phyloP scores from a whole-genome alignment of 2,113 vertebrate genomes.

The Saimiri boliviensis region DNA sequence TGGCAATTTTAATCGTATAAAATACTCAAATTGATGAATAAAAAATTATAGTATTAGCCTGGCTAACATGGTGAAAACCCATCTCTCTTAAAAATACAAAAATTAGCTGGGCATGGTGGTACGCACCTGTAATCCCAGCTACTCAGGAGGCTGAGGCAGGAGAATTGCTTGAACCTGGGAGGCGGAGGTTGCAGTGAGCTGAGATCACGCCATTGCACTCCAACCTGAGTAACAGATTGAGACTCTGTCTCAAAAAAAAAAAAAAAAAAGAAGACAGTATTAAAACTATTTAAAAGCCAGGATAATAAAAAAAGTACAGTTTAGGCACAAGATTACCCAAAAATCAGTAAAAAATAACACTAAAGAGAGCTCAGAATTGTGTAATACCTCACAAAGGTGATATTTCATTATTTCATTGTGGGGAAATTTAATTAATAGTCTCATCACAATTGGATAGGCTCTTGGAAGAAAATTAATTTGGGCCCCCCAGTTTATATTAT shows the following conservation, averaged over 20 bases:
- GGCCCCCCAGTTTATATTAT: neutral
- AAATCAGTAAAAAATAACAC: constrained; percentile 13
- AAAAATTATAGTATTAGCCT: neutral
- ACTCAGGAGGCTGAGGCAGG: too few species aligned
- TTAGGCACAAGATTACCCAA: neutral
- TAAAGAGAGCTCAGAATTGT: neutral
- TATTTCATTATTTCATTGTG: neutral
- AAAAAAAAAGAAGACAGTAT: neutral
- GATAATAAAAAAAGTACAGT: constrained; percentile 7
- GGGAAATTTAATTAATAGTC: neutral
- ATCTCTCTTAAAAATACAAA: too few species aligned
- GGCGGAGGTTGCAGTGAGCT: too few species aligned
- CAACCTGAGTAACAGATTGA: too few species aligned
- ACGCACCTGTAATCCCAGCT: too few species aligned
- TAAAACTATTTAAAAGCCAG: constrained; percentile 34
- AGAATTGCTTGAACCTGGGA: too few species aligned
- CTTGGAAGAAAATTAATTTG: neutral
- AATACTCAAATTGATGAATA: constrained; percentile 30
- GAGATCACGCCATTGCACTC: too few species aligned
- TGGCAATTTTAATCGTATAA: constrained; percentile 6
- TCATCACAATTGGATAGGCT: neutral
- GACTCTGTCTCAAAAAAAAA: too few species aligned
- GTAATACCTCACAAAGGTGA: neutral
- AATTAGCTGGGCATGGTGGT: too few species aligned
- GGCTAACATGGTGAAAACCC: too few species aligned